phyloP scores from a whole-genome alignment of 2,113 vertebrate species.

The Phylloscopus trochiloides region DNA sequence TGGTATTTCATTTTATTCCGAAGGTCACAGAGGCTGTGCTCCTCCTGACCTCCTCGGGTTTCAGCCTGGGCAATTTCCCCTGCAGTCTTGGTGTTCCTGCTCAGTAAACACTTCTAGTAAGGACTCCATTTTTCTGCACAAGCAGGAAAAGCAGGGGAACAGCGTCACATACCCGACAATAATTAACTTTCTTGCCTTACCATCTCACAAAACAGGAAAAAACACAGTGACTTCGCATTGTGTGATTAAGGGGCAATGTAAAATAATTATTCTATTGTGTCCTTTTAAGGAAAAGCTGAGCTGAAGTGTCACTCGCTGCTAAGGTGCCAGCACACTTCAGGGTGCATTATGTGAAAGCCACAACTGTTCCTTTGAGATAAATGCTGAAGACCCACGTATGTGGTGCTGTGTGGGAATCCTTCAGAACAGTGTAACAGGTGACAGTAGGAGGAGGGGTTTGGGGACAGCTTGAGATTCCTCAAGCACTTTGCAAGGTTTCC shows the following conservation, averaged over 20 bases:
- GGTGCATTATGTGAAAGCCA: neutral
- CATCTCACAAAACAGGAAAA: constrained; percentile 65
- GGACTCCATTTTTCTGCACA: constrained; percentile 4
- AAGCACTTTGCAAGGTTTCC: neutral
- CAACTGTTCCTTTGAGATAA: neutral
- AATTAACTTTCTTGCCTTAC: constrained; percentile 29
- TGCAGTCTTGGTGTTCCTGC: neutral
- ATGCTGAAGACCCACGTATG: fast-evolving
- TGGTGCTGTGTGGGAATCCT: neutral
- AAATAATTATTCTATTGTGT: constrained; percentile 61
- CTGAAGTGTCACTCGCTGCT: constrained; percentile 12
- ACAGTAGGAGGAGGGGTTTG: neutral
- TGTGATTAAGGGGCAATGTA: constrained; percentile 34
- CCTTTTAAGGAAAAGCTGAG: constrained; percentile 39
- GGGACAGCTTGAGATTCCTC: neutral
- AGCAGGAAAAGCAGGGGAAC: constrained; percentile 53
- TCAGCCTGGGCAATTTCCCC: neutral
- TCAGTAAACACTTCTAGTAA: constrained; percentile 19
- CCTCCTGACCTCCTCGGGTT: neutral
- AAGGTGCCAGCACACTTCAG: neutral
- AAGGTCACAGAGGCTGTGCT: neutral
- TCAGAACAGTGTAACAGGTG: neutral
- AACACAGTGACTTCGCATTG: constrained; percentile 68
- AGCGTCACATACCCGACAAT: neutral
- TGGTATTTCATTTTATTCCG: neutral